Evolutionary conservation across 2,113 vertebrate species (phyloP).

Genomic region (Aleadryas rufinucha): DNA sequence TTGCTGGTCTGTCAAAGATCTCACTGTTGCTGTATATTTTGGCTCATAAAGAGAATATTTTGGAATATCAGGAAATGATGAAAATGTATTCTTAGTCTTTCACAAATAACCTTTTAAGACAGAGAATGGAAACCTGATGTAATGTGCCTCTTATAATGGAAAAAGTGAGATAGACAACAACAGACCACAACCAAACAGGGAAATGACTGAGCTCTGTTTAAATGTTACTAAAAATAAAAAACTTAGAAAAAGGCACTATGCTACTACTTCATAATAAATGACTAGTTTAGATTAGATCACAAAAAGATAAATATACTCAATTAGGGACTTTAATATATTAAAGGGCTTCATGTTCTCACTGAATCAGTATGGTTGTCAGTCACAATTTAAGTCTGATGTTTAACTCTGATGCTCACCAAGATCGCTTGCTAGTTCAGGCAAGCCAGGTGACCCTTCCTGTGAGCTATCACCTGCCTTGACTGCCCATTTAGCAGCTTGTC

Average conservation of each 20-base stretch:
- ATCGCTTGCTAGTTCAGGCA: neutral
- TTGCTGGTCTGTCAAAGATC: neutral
- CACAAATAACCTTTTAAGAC: conserved; percentile 23
- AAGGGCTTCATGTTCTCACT: neutral
- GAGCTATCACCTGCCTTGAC: neutral
- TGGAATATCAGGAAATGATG: neutral
- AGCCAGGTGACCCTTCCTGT: neutral
- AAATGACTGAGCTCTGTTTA: conserved; percentile 5
- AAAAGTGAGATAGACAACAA: neutral
- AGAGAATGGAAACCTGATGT: conserved; percentile 14
- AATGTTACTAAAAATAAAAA: conserved; percentile 36
- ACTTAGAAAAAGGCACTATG: neutral
- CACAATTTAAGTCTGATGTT: neutral
- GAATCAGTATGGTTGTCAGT: neutral
- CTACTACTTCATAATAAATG: neutral
- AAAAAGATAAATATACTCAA: neutral
- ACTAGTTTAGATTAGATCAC: neutral
- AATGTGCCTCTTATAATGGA: conserved; percentile 25
- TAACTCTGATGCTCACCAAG: neutral
- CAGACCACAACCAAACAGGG: conserved; percentile 13
- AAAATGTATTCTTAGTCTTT: conserved; percentile 16
- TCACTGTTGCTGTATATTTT: neutral
- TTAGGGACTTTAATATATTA: neutral
- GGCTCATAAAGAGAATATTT: neutral
- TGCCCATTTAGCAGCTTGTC: neutral